A percentile compares a stretch with the other conserved stretches of the same genome.
phyloP scores from a whole-genome alignment of 2,113 vertebrate species.

The Oncorhynchus tshawytscha region DNA sequence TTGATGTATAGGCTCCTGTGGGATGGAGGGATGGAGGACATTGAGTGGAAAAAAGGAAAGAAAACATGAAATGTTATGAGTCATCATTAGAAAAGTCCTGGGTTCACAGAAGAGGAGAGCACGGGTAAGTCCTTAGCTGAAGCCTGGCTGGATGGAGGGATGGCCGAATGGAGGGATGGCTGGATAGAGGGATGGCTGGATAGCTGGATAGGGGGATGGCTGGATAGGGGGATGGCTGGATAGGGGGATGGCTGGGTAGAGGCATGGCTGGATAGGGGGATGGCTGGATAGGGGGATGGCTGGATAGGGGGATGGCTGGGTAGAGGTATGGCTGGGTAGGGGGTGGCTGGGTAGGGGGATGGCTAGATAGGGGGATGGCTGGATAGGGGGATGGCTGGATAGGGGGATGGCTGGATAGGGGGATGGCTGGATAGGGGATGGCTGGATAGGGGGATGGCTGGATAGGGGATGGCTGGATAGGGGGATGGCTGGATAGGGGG shows the following conservation, averaged over 20 bases:
- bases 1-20: constrained; percentile 53
- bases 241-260: no score
- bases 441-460: no score
- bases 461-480: no score
- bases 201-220: not conserved
- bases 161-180: not conserved
- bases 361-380: no score
- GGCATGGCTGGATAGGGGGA: no score
- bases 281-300: no score
- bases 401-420: not conserved
- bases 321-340: no score
- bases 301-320: no score
- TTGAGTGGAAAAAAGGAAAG: constrained; percentile 12
- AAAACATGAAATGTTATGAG: constrained; percentile 27
- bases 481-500: no score
- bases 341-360: no score
- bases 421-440: no score
- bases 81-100: constrained; percentile 5
- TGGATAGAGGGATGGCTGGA: not conserved
- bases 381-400: no score
- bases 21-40: constrained; percentile 42
- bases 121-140: constrained; percentile 14
- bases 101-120: constrained; percentile 23
- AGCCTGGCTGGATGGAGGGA: constrained; percentile 8
- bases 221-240: not conserved